Evolutionary conservation across 2,113 vertebrate genomes (phyloP).

Genomic region (Callopanchax toddi): DNA sequence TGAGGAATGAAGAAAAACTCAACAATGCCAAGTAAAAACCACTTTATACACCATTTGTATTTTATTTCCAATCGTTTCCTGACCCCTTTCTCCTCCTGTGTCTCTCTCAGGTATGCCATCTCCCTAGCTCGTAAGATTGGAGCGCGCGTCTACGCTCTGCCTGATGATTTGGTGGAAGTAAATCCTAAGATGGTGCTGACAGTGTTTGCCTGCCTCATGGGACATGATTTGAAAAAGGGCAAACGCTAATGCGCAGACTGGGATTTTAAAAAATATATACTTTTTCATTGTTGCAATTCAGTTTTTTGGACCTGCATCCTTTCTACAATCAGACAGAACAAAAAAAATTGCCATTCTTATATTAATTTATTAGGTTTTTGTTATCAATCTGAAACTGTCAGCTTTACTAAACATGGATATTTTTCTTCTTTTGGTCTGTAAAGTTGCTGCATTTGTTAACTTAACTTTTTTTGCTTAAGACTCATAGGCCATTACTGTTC

Average conservation of each 20-base stretch:
- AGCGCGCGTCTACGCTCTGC: conserved; percentile 93
- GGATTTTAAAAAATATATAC: background rate
- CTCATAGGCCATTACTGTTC: background rate
- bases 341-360: background rate
- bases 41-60: background rate
- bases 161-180: conserved; percentile 90
- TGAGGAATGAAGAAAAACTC: conserved; percentile 88
- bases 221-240: conserved; percentile 86
- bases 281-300: conserved; percentile 1
- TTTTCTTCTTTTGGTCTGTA: conserved; percentile 11
- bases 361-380: background rate
- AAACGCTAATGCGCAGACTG: conserved; percentile 36
- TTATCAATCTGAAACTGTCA: conserved; percentile 5
- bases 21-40: conserved; percentile 72
- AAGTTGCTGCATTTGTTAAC: conserved; percentile 14
- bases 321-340: background rate
- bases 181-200: conserved; percentile 99
- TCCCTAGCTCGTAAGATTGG: conserved; percentile 96
- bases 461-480: conserved; percentile 21
- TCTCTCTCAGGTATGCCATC: conserved; percentile 88
- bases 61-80: background rate
- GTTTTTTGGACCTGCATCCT: conserved; percentile 5
- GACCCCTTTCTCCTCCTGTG: background rate
- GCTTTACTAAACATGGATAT: conserved; percentile 10
- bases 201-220: conserved; percentile 96